A percentile compares a stretch with the other conserved stretches of the same genome.
These are phyloP conservation scores for Muricea muricata DNA, from an alignment of 92 coral and sea anemone genomes.

Conservation along the genomic window DNA sequence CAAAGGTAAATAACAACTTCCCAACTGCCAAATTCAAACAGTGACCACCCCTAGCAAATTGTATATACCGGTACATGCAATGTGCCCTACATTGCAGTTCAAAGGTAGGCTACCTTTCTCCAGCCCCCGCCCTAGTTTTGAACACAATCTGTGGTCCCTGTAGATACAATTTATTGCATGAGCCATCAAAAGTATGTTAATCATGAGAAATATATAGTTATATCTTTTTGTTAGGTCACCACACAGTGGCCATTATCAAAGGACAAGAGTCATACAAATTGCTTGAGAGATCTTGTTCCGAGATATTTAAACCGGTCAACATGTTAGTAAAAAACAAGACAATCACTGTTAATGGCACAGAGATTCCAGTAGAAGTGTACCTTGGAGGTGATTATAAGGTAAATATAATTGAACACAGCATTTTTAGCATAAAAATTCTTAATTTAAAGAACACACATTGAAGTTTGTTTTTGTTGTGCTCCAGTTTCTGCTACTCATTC, in stretches of 20 bases:
- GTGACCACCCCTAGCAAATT: no score
- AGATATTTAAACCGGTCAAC: constrained; percentile 37
- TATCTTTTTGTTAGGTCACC: neutral
- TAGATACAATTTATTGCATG: neutral
- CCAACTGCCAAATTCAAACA: neutral
- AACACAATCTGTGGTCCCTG: no score
- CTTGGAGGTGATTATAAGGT: constrained; percentile 5
- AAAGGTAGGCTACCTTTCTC: neutral
- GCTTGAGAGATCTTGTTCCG: constrained; percentile 10
- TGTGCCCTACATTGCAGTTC: no score
- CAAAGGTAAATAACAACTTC: neutral
- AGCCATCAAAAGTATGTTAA: neutral
- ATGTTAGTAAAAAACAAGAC: constrained; percentile 12
- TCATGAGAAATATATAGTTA: neutral
- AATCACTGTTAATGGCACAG: constrained; percentile 54
- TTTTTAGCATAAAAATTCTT: neutral
- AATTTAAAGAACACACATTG: neutral
- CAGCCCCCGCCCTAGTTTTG: no score
- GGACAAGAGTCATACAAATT: constrained; percentile 1
- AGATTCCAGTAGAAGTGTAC: constrained; percentile 35
- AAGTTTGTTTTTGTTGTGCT: neutral
- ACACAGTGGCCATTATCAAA: neutral
- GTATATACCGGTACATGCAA: no score
- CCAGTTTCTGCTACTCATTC: constrained; percentile 13
- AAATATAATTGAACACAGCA: neutral